Evolutionary conservation across 2,888 invertebrate species (phyloP), one percentile per base, ranked within the genome.

Genomic region (Phengaris alcon): DNA sequence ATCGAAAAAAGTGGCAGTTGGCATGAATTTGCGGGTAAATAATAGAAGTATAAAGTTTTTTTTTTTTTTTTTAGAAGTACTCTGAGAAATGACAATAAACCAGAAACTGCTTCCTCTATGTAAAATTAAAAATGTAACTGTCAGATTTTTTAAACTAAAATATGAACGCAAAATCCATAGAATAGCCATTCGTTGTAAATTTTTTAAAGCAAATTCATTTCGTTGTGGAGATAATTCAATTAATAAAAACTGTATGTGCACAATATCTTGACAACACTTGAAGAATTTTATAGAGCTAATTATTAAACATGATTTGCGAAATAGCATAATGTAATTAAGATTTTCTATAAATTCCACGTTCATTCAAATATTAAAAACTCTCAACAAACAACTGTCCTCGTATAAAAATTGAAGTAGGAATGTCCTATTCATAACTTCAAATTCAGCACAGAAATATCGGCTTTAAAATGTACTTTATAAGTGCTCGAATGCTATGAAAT

Each of bases 351-450:
- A 13, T 70, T 52, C 54, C 22, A 13, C 52, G 51, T 54, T 52
- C 52, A 72, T 70, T 52, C 22, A 54, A 72, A 54, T 72, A 72
- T 72, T 72, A 54, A 70, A 52, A 70, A 54, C 72, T 51, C 72
- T 72, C 54, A 44, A 72, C 54, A 70, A 70, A 70, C 54, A 72
- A 54, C 54, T 72, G 72, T 72, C 72, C 72, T 72, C 54, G 13
- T 72, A 72, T 54, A 72, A 72, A 48, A 35, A 54, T 35, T 72
- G 52, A 72, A 72, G 72, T 72, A 22, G 54, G 35, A 54, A 72
- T 72, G 72, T 52, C 72, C 72, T 72, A 72, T 54, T 72, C 72
- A 52, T 52, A 12, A 35, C 35, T 35, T 35, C 35, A 35, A 35
- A 64, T 64, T 44, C 6, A 64, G 52, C 22, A 10, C 22, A 6